A percentile compares a stretch with the other conserved stretches of the same genome.
phyloP scores from a whole-genome alignment of 2,113 vertebrate species.

The Agapornis roseicollis region DNA sequence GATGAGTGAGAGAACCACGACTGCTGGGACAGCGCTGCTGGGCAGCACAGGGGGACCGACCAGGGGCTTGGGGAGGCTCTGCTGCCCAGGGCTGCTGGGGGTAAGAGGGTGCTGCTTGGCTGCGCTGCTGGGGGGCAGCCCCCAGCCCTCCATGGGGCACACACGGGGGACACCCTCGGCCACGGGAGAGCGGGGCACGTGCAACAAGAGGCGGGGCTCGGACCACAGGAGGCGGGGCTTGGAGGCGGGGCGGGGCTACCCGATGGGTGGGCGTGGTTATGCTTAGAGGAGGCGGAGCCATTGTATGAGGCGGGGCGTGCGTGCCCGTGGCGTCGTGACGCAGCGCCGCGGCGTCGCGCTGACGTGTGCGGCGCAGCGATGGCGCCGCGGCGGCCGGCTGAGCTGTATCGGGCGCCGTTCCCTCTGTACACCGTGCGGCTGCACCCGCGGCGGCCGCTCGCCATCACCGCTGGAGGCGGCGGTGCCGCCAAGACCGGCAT shows the following conservation, averaged over 20 bases:
- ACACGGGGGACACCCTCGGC: no score
- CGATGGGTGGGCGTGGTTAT: no score
- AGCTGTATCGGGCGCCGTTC: slow-evolving; percentile 92
- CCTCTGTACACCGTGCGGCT: slow-evolving; percentile 88
- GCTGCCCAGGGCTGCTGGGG: background rate
- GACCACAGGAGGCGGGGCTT: no score
- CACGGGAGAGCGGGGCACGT: no score
- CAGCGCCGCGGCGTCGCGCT: background rate
- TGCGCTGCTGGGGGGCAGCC: no score
- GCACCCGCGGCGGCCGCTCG: slow-evolving; percentile 78
- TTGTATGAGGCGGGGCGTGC: no score
- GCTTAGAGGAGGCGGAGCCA: no score
- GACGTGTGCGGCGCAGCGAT: slow-evolving; percentile 54
- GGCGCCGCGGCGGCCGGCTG: slow-evolving; percentile 79
- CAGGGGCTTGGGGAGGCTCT: background rate
- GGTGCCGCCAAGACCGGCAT: slow-evolving; percentile 92
- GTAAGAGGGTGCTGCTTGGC: background rate
- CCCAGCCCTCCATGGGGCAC: no score
- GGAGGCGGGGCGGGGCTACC: no score
- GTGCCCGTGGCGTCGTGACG: no score
- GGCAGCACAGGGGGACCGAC: background rate
- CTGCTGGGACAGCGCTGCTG: background rate
- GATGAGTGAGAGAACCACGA: no score
- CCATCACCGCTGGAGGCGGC: slow-evolving; percentile 89
- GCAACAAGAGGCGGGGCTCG: no score